Base-by-base conservation (phyloP, 2,888 invertebrate genomes). In the Flabesymbios commensalis region DNA sequence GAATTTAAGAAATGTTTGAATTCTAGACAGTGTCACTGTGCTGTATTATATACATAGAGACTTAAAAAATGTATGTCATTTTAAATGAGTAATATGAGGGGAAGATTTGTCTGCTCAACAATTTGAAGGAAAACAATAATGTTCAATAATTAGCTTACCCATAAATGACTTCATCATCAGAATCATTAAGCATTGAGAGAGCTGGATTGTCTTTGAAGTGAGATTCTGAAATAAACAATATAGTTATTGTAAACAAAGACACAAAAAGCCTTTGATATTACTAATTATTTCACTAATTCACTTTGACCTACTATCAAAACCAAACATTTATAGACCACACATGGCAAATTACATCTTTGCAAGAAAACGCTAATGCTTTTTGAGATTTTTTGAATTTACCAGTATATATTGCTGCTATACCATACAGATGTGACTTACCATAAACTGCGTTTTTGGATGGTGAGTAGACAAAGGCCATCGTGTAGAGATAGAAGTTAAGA, bases 141-240 rank as follows among this genome's bases (percentile, higher is more conserved):
- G n/a, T n/a, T n/a, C n/a, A n/a, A n/a, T n/a, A n/a, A 31, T 19
- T 19, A 41, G 33, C 78, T 76, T 75, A 84, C 84, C 94, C 95
- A 81, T 95, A 96, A 74, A 95, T 91, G 7, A 96, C 94, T 83
- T 97, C 97, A 71, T 83, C 83, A 78, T 97, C 97, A 0, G 95
- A 96, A 79, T 98, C 97, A 83, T 97, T 97, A 74, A 97, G 90
- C 96, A 98, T 97, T 26, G 96, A 96, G 83, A 97, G 93, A 14
- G 95, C 92, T 51, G 97, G 96, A 86, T 97, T 96, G 85, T 97
- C 97, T 85, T 95, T 96, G 72, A 97, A 92, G 53, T 91, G 88
- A 53, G 92, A 88, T 84, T 95, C 95, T 92, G 86, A 60, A 86
- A 57, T 51, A 32, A 48, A 55, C 51, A 19, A 49, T n/a, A n/a